These are phyloP conservation scores for Dasypus novemcinctus DNA, from an alignment of 2,113 vertebrate genomes.

Conservation along the genomic window DNA sequence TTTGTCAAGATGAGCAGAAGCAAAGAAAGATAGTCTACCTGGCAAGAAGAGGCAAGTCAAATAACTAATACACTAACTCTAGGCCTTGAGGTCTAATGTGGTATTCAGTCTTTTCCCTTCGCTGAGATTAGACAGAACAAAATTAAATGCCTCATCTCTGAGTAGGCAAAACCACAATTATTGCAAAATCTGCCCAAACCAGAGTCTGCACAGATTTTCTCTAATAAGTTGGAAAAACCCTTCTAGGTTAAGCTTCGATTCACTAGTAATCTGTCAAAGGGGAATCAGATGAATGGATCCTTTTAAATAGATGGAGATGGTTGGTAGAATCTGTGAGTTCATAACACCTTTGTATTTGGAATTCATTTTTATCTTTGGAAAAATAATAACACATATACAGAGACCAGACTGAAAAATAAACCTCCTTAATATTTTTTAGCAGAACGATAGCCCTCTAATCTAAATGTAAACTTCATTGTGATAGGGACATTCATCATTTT, in stretches of 20 bases:
- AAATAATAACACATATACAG: slow-evolving; percentile 29
- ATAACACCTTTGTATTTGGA: not conserved
- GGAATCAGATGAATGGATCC: not conserved
- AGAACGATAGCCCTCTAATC: not conserved
- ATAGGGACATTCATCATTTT: not conserved
- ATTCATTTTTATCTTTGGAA: slow-evolving; percentile 56
- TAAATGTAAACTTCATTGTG: not conserved
- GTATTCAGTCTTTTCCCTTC: not conserved
- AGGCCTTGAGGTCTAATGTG: not conserved
- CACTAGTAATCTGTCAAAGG: not conserved
- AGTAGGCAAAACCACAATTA: slow-evolving; percentile 5
- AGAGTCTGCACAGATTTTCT: not conserved
- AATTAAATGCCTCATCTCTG: not conserved
- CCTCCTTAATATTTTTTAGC: slow-evolving; percentile 11
- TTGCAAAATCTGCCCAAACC: not conserved
- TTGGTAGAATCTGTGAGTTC: not conserved
- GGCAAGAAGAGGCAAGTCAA: not conserved
- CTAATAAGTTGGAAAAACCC: slow-evolving; percentile 10
- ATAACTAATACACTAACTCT: not conserved
- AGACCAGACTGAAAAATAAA: slow-evolving; percentile 54
- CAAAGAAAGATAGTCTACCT: slow-evolving; percentile 14
- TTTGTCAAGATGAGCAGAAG: not conserved
- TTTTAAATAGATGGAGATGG: not conserved
- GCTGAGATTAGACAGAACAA: slow-evolving; percentile 27
- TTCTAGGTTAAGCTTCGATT: slow-evolving; percentile 7